Percentiles rank a stretch among this genome's conserved stretches.
Evolutionary conservation across 1,140 invertebrate species (phyloP).

Genomic region (Elymnias hypermnestra): DNA sequence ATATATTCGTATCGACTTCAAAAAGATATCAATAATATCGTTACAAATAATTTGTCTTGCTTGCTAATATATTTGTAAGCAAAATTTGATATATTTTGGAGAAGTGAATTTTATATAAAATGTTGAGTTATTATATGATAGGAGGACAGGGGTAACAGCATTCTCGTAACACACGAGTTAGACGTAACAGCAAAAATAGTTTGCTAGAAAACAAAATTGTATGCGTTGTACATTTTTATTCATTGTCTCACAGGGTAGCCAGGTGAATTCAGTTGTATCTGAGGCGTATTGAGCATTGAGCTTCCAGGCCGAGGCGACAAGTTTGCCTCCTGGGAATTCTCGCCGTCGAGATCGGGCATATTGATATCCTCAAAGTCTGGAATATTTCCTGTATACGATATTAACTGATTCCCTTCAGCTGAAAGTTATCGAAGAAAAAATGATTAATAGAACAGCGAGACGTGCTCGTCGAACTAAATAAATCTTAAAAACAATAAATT

Average conservation of each 20-base stretch:
- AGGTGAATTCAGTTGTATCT: conserved; percentile 46
- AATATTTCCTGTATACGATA: conserved; percentile 73
- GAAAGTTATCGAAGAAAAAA: conserved; percentile 62
- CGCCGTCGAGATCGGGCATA: conserved; percentile 57
- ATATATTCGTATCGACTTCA: too few relatives aligned
- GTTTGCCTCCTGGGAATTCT: conserved; percentile 41
- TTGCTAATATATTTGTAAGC: too few relatives aligned
- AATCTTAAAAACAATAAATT: background rate
- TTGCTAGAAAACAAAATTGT: too few relatives aligned
- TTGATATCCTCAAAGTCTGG: conserved; percentile 72
- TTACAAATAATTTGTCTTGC: too few relatives aligned
- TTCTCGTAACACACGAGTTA: too few relatives aligned
- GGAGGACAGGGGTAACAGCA: too few relatives aligned
- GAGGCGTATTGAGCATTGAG: conserved; percentile 64
- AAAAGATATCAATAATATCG: too few relatives aligned
- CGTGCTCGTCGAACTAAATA: background rate
- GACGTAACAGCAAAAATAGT: too few relatives aligned
- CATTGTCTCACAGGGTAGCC: conserved; percentile 36
- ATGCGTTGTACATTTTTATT: too few relatives aligned
- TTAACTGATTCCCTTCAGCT: conserved; percentile 74
- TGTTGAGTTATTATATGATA: too few relatives aligned
- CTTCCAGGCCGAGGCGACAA: conserved; percentile 38
- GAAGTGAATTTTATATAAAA: too few relatives aligned
- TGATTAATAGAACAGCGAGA: conserved; percentile 5
- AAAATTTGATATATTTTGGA: too few relatives aligned